phyloP scores from a whole-genome alignment of 2,113 vertebrate species.

The Tapirus terrestris region DNA sequence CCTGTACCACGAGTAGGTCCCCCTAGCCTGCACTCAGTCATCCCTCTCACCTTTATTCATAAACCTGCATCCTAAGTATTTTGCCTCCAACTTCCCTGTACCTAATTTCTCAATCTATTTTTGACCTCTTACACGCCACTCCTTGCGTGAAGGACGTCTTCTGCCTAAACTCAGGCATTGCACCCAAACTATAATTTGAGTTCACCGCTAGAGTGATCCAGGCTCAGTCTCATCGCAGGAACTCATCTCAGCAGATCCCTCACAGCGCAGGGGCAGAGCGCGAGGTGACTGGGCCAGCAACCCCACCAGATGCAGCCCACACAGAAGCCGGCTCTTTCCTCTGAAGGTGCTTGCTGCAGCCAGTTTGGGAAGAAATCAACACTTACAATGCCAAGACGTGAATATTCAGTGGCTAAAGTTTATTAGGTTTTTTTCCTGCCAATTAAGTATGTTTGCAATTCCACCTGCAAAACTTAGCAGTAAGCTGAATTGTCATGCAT shows the following conservation, averaged over 20 bases:
- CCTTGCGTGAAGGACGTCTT: not conserved
- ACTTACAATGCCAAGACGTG: not conserved
- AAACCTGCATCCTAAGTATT: not conserved
- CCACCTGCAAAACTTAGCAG: not conserved
- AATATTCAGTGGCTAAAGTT: not conserved
- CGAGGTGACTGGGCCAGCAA: too few relatives aligned
- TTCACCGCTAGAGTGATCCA: not conserved
- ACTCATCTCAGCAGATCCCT: not conserved
- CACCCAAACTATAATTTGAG: not conserved
- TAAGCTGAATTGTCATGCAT: not conserved
- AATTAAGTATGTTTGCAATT: slow-evolving; percentile 8
- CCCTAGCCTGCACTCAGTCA: not conserved
- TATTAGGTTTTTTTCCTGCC: not conserved
- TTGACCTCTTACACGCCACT: not conserved
- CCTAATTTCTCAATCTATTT: not conserved
- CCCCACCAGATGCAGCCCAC: not conserved
- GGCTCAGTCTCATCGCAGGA: not conserved
- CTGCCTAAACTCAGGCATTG: not conserved
- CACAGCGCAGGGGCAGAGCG: not conserved
- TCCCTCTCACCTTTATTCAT: not conserved
- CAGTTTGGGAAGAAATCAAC: not conserved
- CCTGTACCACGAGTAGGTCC: too few relatives aligned
- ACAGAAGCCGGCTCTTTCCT: not conserved
- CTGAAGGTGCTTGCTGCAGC: not conserved
- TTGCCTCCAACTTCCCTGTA: not conserved